A percentile compares a stretch with the other conserved stretches of the same genome.
These are phyloP conservation scores for Nothocercus nigrocapillus DNA, from an alignment of 2,113 vertebrate genomes.

Conservation along the genomic window DNA sequence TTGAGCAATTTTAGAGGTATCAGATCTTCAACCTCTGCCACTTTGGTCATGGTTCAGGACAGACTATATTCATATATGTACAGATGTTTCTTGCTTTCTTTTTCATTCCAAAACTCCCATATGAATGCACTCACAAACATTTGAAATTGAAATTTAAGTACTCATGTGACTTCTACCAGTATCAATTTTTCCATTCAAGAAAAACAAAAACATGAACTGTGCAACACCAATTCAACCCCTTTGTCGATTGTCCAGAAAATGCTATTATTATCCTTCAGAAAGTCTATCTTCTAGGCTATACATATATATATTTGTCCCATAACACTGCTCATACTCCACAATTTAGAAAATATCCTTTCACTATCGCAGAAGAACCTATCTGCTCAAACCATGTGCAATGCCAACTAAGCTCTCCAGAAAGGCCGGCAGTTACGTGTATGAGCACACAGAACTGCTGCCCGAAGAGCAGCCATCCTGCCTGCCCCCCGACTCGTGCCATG, in stretches of 20 bases:
- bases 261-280: background rate
- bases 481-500: background rate
- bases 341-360: background rate
- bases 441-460: background rate
- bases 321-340: background rate
- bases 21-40: conserved; percentile 25
- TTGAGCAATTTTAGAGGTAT: background rate
- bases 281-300: background rate
- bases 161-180: background rate
- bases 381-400: background rate
- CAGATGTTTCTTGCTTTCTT: background rate
- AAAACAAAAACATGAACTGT: background rate
- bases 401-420: background rate
- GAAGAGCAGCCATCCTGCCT: background rate
- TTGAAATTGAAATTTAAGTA: background rate
- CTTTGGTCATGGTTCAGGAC: background rate
- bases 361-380: background rate
- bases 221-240: background rate
- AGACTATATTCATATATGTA: background rate
- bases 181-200: background rate
- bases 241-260: background rate
- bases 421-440: background rate
- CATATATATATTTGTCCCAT: background rate
- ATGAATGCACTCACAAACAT: background rate
- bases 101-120: background rate